Percentiles rank a stretch among this genome's conserved stretches.
phyloP scores from a whole-genome alignment of 2,113 vertebrate genomes.

The Ardeotis arabs region DNA sequence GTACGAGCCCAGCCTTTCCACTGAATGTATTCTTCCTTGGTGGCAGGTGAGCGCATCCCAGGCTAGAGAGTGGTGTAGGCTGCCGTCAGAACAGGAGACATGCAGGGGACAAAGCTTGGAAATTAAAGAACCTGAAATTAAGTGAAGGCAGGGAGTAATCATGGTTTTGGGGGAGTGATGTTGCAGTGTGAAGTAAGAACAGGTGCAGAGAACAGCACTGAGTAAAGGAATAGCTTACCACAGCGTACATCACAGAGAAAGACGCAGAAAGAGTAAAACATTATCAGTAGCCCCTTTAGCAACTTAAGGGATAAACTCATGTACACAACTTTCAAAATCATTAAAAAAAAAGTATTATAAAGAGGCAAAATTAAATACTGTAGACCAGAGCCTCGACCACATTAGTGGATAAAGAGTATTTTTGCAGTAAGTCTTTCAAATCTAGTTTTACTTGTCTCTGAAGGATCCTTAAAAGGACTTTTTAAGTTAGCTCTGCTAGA shows the following conservation, averaged over 20 bases:
- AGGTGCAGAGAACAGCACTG: not conserved
- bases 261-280: not conserved
- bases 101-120: not conserved
- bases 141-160: not conserved
- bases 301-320: not conserved
- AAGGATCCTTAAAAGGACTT: not conserved
- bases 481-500: not conserved
- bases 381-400: not conserved
- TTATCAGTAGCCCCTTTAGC: not conserved
- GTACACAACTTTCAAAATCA: not conserved
- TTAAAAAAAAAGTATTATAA: not conserved
- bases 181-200: not conserved
- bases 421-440: constrained; percentile 14
- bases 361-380: not conserved
- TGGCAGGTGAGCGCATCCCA: not conserved
- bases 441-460: not conserved
- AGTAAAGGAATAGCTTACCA: not conserved
- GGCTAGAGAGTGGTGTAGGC: not conserved
- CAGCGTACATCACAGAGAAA: not conserved
- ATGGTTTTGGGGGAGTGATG: not conserved
- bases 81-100: not conserved
- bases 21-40: not conserved
- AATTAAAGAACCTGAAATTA: not conserved
- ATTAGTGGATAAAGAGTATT: not conserved
- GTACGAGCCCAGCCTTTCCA: no score